Conservation (phyloP, 2,888 invertebrate species). For the Conomelus anceps region DNA sequence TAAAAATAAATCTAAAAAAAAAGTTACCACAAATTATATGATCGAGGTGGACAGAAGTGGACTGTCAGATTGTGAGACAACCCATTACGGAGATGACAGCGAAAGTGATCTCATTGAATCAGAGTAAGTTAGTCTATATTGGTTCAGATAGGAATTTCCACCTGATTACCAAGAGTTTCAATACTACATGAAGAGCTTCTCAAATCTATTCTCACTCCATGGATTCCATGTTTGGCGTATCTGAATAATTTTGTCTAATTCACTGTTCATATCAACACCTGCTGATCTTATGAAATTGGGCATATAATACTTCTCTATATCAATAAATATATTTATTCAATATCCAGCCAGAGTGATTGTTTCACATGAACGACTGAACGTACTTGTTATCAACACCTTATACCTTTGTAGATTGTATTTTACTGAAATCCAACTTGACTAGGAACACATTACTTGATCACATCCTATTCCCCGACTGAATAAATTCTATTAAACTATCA, state of each 20-base stretch:
- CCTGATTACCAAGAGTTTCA: neutral
- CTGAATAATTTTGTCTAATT: neutral
- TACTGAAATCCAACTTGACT: too few species aligned
- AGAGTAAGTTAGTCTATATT: neutral
- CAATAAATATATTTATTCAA: too few species aligned
- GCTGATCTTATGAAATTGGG: too few species aligned
- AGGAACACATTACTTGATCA: too few species aligned
- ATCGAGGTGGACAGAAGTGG: neutral
- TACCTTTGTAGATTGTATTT: too few species aligned
- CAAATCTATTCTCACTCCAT: neutral
- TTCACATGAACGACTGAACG: too few species aligned
- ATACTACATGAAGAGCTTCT: neutral
- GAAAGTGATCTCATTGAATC: neutral
- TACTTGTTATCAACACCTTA: too few species aligned
- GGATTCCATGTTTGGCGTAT: neutral
- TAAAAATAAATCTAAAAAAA: too few species aligned
- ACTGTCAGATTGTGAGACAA: neutral
- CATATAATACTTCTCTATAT: too few species aligned
- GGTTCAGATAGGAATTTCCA: neutral
- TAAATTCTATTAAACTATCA: too few species aligned
- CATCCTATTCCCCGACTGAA: too few species aligned
- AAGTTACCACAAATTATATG: neutral
- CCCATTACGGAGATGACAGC: neutral
- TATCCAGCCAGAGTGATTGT: too few species aligned
- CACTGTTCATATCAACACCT: neutral